Evolutionary conservation across 2,888 invertebrate genomes (phyloP).

Genomic region (Dynastes tityus): DNA sequence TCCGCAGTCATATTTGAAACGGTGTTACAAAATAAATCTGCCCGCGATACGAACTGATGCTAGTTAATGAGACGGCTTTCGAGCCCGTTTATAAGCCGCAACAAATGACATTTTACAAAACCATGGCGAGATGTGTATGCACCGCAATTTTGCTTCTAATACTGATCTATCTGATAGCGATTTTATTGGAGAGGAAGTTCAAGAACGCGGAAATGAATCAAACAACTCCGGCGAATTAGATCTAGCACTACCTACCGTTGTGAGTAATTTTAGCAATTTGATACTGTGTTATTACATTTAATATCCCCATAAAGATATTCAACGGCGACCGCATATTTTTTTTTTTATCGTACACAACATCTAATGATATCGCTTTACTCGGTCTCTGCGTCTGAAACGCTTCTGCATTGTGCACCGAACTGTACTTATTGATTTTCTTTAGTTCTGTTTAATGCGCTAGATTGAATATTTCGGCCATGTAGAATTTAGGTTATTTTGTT

Average conservation of each 20-base stretch:
- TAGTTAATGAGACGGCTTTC: slow-evolving; percentile 21
- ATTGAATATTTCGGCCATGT: slow-evolving; percentile 40
- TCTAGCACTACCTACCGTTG: slow-evolving; percentile 9
- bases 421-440: slow-evolving; percentile 60
- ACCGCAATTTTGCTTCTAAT: slow-evolving; percentile 66
- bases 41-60: not conserved
- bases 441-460: slow-evolving; percentile 34
- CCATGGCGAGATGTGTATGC: slow-evolving; percentile 66
- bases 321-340: slow-evolving; percentile 22
- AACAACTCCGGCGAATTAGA: slow-evolving; percentile 37
- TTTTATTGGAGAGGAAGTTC: slow-evolving; percentile 67
- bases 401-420: slow-evolving; percentile 41
- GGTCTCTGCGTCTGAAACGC: not conserved
- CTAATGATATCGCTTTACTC: slow-evolving; percentile 25
- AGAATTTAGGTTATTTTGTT: slow-evolving; percentile 44
- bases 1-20: slow-evolving; percentile 39
- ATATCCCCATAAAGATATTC: not conserved
- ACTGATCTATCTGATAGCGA: slow-evolving; percentile 66
- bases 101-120: slow-evolving; percentile 61
- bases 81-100: slow-evolving; percentile 2
- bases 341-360: slow-evolving; percentile 21
- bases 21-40: slow-evolving; percentile 33
- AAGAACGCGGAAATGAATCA: slow-evolving; percentile 58
- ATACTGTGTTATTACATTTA: slow-evolving; percentile 32
- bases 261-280: slow-evolving; percentile 41